Percentiles rank a stretch among this genome's conserved stretches.
Conservation (phyloP, 2,113 vertebrate species). For the Chamaetylas fuelleborni region DNA sequence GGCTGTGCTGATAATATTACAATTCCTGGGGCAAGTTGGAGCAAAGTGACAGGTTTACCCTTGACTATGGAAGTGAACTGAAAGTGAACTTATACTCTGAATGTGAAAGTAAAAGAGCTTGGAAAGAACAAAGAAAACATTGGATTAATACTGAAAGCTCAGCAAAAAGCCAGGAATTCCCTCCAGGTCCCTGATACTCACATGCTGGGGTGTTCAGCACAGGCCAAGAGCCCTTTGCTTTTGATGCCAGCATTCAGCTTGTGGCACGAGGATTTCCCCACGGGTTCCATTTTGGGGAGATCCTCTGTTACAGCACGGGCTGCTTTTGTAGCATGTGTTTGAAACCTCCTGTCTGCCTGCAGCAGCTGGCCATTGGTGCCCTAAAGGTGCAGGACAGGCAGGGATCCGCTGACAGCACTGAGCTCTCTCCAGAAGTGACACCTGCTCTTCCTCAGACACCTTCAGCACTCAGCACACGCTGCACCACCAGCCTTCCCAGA, state of each 20-base stretch:
- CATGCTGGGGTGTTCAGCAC: background rate
- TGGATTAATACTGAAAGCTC: background rate
- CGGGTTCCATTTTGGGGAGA: background rate
- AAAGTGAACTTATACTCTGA: background rate
- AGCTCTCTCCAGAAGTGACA: background rate
- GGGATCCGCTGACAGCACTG: background rate
- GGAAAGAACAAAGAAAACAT: background rate
- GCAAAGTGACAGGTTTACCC: background rate
- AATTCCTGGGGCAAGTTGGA: background rate
- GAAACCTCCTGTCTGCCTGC: background rate
- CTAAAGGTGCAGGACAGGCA: background rate
- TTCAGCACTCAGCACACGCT: background rate
- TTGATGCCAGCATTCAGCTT: background rate
- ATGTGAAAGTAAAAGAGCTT: background rate
- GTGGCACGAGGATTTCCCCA: fast-evolving
- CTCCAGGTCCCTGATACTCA: background rate
- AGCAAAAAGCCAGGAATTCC: background rate
- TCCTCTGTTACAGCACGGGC: background rate
- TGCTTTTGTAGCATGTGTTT: background rate
- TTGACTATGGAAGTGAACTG: background rate
- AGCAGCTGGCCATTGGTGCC: background rate
- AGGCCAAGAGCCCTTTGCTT: background rate
- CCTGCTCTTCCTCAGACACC: background rate
- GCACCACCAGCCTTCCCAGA: background rate
- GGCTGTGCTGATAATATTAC: background rate